A percentile compares a stretch with the other conserved stretches of the same genome.
phyloP scores from a whole-genome alignment of 2,113 vertebrate genomes.

The Girardinichthys multiradiatus region DNA sequence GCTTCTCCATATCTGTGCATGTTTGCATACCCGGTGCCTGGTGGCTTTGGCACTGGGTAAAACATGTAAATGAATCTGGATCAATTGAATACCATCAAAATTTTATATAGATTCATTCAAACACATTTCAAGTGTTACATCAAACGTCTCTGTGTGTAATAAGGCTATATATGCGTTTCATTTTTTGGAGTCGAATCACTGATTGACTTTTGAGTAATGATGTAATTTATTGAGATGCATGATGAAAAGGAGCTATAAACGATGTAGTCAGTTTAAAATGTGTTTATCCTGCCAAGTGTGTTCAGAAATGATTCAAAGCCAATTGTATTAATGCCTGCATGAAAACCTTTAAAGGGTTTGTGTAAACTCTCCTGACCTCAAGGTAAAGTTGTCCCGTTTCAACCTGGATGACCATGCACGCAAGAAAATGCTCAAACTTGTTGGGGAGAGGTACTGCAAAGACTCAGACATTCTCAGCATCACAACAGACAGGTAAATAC shows the following conservation, averaged over 20 bases:
- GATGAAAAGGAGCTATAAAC: slow-evolving; percentile 14
- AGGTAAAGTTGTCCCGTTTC: slow-evolving; percentile 91
- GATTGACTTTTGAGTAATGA: too few relatives aligned
- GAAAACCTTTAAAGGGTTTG: too few relatives aligned
- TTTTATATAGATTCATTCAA: too few relatives aligned
- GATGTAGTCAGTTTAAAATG: slow-evolving; percentile 38
- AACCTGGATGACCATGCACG: slow-evolving; percentile 93
- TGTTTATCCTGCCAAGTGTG: slow-evolving; percentile 5
- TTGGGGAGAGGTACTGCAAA: slow-evolving; percentile 86
- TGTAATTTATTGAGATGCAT: background rate
- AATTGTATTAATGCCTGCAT: background rate
- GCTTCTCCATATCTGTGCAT: background rate
- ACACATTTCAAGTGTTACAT: too few relatives aligned
- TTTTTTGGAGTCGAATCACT: too few relatives aligned
- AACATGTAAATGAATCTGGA: background rate
- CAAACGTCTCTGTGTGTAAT: too few relatives aligned
- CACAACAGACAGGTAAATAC: slow-evolving; percentile 86
- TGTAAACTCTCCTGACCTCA: background rate
- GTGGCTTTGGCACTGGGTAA: too few relatives aligned
- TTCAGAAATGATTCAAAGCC: slow-evolving; percentile 31
- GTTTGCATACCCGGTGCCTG: background rate
- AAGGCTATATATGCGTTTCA: too few relatives aligned
- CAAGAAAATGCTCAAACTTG: slow-evolving; percentile 92
- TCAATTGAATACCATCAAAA: too few relatives aligned
- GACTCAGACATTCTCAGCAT: slow-evolving; percentile 87